phyloP scores from a whole-genome alignment of 2,113 vertebrate genomes.

The Cynocephalus volans region DNA sequence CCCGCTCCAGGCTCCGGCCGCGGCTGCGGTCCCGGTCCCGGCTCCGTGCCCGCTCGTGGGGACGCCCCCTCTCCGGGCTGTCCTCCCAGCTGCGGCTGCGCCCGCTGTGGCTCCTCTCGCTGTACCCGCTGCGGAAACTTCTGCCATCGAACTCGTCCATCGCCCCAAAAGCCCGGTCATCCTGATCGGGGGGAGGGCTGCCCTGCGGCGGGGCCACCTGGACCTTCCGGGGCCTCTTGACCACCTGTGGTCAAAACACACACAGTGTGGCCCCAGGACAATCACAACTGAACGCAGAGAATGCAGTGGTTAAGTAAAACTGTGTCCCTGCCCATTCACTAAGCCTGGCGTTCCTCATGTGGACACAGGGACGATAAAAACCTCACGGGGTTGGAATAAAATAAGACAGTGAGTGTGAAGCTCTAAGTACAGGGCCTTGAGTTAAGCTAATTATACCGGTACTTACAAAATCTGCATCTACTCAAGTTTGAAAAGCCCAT shows the following conservation, averaged over 20 bases:
- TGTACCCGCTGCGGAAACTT: slow-evolving; percentile 93
- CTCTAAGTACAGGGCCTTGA: neutral
- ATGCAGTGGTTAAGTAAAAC: neutral
- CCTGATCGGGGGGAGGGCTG: slow-evolving; percentile 89
- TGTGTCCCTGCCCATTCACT: neutral
- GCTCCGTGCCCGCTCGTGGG: slow-evolving; percentile 87
- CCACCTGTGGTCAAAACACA: slow-evolving; percentile 88
- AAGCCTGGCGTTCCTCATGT: neutral
- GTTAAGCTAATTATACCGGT: neutral
- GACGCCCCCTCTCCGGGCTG: slow-evolving; percentile 88
- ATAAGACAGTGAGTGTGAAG: neutral
- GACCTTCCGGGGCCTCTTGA: slow-evolving; percentile 95
- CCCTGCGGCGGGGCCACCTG: slow-evolving; percentile 88
- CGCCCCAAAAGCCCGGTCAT: slow-evolving; percentile 92
- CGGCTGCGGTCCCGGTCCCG: slow-evolving; percentile 79
- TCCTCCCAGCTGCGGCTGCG: slow-evolving; percentile 92
- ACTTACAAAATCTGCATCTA: neutral
- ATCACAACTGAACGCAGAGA: neutral
- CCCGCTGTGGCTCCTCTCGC: slow-evolving; percentile 89
- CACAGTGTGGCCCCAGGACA: neutral
- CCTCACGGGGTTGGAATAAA: neutral
- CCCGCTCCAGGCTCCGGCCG: slow-evolving; percentile 87
- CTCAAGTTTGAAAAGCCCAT: neutral
- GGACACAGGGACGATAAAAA: neutral
- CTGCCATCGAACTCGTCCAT: slow-evolving; percentile 94